phyloP scores from a whole-genome alignment of 2,797 vertebrate genomes.

The Rhadinocentrus ornatus region DNA sequence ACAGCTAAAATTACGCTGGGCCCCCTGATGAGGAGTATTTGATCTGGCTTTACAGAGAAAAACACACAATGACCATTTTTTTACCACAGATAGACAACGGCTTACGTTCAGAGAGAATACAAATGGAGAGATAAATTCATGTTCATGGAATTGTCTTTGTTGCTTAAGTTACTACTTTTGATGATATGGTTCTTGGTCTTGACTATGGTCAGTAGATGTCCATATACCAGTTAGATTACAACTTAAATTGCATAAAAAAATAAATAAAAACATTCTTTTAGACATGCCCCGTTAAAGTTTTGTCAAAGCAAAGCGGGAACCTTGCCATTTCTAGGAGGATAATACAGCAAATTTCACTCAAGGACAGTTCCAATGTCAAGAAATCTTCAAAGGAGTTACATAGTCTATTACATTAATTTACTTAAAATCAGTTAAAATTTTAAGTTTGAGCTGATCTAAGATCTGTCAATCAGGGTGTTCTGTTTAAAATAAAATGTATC shows the following conservation, averaged over 20 bases:
- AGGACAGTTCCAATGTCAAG: no score
- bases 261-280: not conserved
- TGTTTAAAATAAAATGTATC: no score
- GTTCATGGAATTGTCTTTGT: constrained; percentile 4
- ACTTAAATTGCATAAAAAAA: not conserved
- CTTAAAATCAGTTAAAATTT: no score
- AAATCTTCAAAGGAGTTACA: no score
- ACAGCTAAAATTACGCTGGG: constrained; percentile 30
- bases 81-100: constrained; percentile 17
- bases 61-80: constrained; percentile 17
- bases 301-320: no score
- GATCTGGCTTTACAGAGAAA: constrained; percentile 49
- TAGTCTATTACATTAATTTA: no score
- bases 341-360: no score
- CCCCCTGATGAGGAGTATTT: constrained; percentile 49
- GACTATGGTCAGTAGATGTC: not conserved
- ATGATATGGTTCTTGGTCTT: not conserved
- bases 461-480: no score
- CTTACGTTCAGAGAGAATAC: constrained; percentile 27
- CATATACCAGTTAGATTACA: not conserved
- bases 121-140: constrained; percentile 9
- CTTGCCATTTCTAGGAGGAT: no score
- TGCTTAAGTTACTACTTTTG: not conserved
- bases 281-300: no score
- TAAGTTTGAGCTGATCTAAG: no score